Evolutionary conservation across 2,113 vertebrate species (phyloP).

Genomic region (Montifringilla adamsi): DNA sequence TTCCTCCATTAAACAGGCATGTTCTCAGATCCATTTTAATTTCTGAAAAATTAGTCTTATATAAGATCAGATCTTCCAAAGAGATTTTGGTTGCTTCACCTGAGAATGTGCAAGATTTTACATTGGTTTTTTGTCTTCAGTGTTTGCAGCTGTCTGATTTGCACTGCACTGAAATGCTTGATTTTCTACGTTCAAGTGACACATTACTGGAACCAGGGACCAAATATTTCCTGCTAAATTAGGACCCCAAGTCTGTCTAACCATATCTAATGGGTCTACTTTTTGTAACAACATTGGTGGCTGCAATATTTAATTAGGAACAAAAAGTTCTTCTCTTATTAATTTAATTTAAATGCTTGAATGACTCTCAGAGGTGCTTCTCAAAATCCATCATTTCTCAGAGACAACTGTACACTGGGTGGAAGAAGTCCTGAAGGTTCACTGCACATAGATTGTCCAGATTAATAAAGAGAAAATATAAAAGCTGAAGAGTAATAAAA

Average conservation of each 20-base stretch:
- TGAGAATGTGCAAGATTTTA: not conserved
- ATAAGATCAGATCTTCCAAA: not conserved
- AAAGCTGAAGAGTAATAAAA: not conserved
- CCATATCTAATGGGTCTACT: not conserved
- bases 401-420: not conserved
- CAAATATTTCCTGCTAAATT: not conserved
- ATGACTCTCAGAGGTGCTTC: not conserved
- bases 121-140: not conserved
- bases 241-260: not conserved
- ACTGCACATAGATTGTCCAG: not conserved
- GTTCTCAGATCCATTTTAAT: not conserved
- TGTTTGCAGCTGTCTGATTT: not conserved
- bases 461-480: not conserved
- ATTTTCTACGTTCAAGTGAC: not conserved
- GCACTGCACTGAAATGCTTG: not conserved
- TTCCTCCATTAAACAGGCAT: not conserved
- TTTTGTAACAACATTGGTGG: not conserved
- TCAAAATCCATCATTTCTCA: not conserved
- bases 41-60: not conserved
- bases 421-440: not conserved
- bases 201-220: not conserved
- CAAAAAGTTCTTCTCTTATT: not conserved
- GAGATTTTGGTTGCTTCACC: not conserved
- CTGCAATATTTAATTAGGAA: not conserved
- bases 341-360: not conserved